Percentiles rank a stretch among this genome's conserved stretches.
These are phyloP conservation scores for Drosophila mimica DNA, from an alignment of 2,888 invertebrate species.

Conservation along the genomic window DNA sequence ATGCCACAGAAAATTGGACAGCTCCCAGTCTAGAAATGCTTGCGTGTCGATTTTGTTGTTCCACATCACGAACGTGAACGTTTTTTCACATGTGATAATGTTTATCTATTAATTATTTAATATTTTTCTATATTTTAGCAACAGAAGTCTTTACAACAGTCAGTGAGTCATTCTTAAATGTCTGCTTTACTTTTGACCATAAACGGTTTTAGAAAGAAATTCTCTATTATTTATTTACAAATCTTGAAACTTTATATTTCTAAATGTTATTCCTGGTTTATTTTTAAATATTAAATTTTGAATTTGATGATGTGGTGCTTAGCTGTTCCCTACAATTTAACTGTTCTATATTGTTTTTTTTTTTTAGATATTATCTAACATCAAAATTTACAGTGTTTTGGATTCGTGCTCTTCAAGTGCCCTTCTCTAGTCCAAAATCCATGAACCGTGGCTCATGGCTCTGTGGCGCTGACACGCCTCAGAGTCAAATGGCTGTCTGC, in stretches of 20 bases:
- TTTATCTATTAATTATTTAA: not conserved
- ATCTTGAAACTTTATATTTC: not conserved
- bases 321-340: too few relatives aligned
- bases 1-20: conserved; percentile 21
- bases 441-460: conserved; percentile 4
- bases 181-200: not conserved
- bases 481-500: conserved; percentile 13
- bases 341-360: not conserved
- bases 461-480: conserved; percentile 15
- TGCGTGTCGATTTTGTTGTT: not conserved
- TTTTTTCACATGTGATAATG: not conserved
- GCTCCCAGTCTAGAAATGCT: not conserved
- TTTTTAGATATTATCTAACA: not conserved
- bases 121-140: not conserved
- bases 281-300: not conserved
- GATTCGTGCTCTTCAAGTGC: not conserved
- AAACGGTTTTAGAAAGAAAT: not conserved
- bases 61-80: not conserved
- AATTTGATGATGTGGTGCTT: not conserved
- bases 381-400: not conserved
- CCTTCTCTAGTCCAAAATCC: conserved; percentile 13
- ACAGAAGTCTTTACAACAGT: not conserved
- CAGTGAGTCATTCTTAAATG: not conserved
- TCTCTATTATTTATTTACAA: not conserved
- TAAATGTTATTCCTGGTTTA: not conserved